Evolutionary conservation across 2,888 invertebrate species (phyloP).

Genomic region (Perizoma flavofasciatum): DNA sequence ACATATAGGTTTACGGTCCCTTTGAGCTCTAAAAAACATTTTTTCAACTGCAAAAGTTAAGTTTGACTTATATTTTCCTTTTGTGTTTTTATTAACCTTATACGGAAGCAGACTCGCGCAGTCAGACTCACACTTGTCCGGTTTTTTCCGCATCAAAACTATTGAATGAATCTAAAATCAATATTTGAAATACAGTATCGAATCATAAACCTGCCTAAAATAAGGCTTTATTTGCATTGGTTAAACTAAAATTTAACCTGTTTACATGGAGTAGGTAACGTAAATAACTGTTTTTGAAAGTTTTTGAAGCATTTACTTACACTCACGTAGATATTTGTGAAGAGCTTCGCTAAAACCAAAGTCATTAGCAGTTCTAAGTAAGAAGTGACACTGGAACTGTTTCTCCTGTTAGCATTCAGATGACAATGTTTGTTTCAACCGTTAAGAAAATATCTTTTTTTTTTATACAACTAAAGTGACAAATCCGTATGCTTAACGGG

Average conservation of each 20-base stretch:
- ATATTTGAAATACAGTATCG: slow-evolving; percentile 6
- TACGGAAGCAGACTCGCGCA: no score
- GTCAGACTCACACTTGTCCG: no score
- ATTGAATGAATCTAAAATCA: background rate
- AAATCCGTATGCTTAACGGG: no score
- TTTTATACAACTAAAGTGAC: no score
- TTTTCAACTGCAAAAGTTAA: no score
- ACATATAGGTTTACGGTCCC: no score
- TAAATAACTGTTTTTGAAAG: slow-evolving; percentile 18
- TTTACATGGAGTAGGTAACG: slow-evolving; percentile 4
- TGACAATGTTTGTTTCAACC: slow-evolving; percentile 14
- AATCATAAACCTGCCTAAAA: slow-evolving; percentile 1
- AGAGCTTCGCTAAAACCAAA: slow-evolving; percentile 24
- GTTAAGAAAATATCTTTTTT: no score
- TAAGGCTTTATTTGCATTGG: slow-evolving; percentile 8
- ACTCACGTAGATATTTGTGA: slow-evolving; percentile 1
- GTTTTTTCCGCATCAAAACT: slow-evolving; percentile 1
- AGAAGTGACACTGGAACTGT: slow-evolving; percentile 21
- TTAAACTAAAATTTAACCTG: slow-evolving; percentile 5
- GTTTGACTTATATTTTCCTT: no score
- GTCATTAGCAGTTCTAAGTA: slow-evolving; percentile 15
- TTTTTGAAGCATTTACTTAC: background rate
- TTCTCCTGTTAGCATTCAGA: slow-evolving; percentile 16
- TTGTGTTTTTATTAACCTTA: no score
- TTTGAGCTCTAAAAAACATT: no score